A percentile compares a stretch with the other conserved stretches of the same genome.
Evolutionary conservation across 2,113 vertebrate species (phyloP).

Genomic region (Hucho hucho): DNA sequence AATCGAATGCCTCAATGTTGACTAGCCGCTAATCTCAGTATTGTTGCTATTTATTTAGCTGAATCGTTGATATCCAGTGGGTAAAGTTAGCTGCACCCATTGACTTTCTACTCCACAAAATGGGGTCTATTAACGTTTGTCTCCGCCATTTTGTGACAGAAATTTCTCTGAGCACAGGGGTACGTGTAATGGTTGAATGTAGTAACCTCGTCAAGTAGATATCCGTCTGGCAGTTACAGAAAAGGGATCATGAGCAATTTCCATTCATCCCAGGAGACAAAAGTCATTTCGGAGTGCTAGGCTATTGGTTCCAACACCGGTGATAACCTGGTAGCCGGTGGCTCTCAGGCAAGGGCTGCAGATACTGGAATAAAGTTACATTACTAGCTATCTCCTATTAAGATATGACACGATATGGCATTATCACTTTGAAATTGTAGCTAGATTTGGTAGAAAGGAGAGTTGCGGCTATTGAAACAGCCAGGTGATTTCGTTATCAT

Average conservation of each 20-base stretch:
- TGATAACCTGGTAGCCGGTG: no score
- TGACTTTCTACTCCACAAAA: conserved; percentile 79
- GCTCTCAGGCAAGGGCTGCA: no score
- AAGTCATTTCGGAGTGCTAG: not conserved
- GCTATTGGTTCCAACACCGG: no score
- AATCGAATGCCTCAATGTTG: no score
- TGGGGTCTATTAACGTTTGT: conserved; percentile 88
- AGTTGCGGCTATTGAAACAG: no score
- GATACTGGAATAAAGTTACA: no score
- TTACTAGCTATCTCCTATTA: no score
- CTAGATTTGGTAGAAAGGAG: no score
- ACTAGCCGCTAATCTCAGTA: no score
- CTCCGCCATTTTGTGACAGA: conserved; percentile 99
- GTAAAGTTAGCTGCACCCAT: not conserved
- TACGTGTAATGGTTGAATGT: conserved; percentile 93
- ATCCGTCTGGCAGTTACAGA: conserved; percentile 82
- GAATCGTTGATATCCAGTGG: not conserved
- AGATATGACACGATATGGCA: no score
- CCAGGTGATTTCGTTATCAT: no score
- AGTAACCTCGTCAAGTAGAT: conserved; percentile 89
- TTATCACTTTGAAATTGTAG: no score
- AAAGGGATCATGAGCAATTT: conserved; percentile 84
- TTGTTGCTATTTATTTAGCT: not conserved
- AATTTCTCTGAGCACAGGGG: conserved; percentile 76
- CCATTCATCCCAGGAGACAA: conserved; percentile 41